Evolutionary conservation across 2,797 vertebrate species (phyloP), one percentile per base, ranked within the genome.

Genomic region (Odontamblyopus rebecca): DNA sequence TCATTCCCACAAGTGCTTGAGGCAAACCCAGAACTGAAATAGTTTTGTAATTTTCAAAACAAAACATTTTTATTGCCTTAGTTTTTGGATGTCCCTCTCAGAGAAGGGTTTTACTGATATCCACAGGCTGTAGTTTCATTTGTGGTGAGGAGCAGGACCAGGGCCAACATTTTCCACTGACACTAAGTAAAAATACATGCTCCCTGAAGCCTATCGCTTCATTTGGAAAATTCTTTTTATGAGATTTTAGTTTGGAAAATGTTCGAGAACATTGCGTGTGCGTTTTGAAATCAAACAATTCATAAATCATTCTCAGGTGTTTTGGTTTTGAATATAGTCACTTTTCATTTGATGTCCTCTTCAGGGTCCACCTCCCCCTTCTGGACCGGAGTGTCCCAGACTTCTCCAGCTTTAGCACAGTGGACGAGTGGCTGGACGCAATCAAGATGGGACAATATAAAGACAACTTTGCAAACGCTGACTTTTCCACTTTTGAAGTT

Each of bases 401-500:
- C 87, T 99, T 99, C 85, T 97, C 95, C 91, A 98, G 96, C 93
- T 99, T 99, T 94, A 97, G 95, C 92, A 96, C 95, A 0, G 97
- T 99, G 92, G 97, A 97, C 0, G 98, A 99, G 78, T 99, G 98
- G 98, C 94, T 99, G 89, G 98, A 99, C 13, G 98, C 97, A 92
- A 99, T 99, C 92, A 99, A 99, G 93, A 99, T 99, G 98, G 97
- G 98, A 80, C 98, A 99, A 84, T 99, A 99, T 92, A 99, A 99
- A 93, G 97, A 99, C 90, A 98, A 94, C 87, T 99, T 99, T 19
- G 92, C 96, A 94, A 96, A 76, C 8, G 94, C 95, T 0, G 95
- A 97, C 85, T 98, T 98, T 85, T 93, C 94, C 70, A 96, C 95
- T 81, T 99, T 99, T 71, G 97, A 99, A 1, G 90, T 96, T n/a